Conservation (phyloP, 2,888 invertebrate genomes). For the Sarcophaga carnaria region DNA sequence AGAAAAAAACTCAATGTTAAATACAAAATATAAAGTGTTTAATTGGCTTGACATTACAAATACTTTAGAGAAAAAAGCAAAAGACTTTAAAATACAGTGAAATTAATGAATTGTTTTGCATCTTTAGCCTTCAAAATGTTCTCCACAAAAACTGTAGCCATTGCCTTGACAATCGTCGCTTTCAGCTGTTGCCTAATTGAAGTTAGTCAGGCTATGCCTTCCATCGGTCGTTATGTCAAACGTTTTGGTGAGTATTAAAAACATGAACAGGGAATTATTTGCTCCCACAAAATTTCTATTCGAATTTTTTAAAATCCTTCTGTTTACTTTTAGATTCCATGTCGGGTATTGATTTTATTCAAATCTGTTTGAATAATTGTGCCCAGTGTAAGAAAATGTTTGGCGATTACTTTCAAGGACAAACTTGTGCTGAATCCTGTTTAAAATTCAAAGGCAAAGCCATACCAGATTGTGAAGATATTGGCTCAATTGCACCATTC, state of each 20-base stretch:
- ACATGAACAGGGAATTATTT: neutral
- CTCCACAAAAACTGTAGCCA: constrained; percentile 71
- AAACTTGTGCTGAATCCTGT: constrained; percentile 92
- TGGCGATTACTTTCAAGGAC: constrained; percentile 92
- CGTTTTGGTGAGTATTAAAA: constrained; percentile 77
- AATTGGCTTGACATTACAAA: constrained; percentile 26
- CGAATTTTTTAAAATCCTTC: too few relatives aligned
- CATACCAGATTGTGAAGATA: constrained; percentile 93
- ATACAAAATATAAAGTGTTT: neutral
- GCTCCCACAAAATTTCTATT: too few relatives aligned
- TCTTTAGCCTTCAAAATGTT: constrained; percentile 70
- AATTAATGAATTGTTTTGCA: neutral
- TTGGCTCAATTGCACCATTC: constrained; percentile 90
- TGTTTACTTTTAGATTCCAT: constrained; percentile 72
- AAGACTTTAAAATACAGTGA: neutral
- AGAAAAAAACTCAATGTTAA: neutral
- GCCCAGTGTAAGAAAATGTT: constrained; percentile 95
- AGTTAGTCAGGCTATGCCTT: constrained; percentile 75
- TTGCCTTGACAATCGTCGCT: constrained; percentile 72
- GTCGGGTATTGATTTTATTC: constrained; percentile 83
- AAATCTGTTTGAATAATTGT: constrained; percentile 92
- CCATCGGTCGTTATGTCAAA: constrained; percentile 79
- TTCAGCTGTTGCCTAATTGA: constrained; percentile 71
- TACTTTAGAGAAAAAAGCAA: neutral
- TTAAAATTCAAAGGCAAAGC: constrained; percentile 91